Conservation (phyloP, 2,888 invertebrate genomes). For the Nezara viridula region DNA sequence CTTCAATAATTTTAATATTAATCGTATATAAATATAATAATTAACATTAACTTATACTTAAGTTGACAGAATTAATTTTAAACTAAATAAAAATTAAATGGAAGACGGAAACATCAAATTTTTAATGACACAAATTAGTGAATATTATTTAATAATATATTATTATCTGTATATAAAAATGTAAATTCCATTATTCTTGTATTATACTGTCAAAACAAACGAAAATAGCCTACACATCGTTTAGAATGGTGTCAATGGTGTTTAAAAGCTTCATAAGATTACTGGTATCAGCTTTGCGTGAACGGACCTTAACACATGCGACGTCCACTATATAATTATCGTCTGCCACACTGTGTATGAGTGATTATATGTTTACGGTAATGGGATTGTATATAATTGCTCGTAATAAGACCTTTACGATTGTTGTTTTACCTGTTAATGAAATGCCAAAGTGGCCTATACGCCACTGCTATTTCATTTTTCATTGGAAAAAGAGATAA, state of each 20-base stretch:
- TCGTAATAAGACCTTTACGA: background rate
- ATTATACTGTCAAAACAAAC: background rate
- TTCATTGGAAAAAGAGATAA: too few relatives aligned
- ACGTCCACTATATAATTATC: background rate
- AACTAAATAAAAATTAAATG: too few relatives aligned
- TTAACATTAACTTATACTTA: too few relatives aligned
- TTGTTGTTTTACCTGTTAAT: background rate
- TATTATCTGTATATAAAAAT: too few relatives aligned
- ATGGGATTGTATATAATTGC: background rate
- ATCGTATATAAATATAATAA: too few relatives aligned
- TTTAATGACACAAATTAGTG: too few relatives aligned
- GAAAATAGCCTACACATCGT: background rate
- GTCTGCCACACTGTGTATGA: background rate
- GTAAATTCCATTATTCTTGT: too few relatives aligned
- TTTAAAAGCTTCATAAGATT: background rate
- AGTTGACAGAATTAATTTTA: too few relatives aligned
- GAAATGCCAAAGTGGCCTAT: background rate
- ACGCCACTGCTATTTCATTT: background rate
- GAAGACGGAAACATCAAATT: too few relatives aligned
- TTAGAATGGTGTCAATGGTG: background rate
- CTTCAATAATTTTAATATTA: too few relatives aligned
- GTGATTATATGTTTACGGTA: background rate
- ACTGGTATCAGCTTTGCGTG: conserved; percentile 7
- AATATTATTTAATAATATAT: too few relatives aligned
- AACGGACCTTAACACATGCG: background rate